These are phyloP conservation scores for Mungos mungo DNA, from an alignment of 2,113 vertebrate genomes.

Conservation along the genomic window DNA sequence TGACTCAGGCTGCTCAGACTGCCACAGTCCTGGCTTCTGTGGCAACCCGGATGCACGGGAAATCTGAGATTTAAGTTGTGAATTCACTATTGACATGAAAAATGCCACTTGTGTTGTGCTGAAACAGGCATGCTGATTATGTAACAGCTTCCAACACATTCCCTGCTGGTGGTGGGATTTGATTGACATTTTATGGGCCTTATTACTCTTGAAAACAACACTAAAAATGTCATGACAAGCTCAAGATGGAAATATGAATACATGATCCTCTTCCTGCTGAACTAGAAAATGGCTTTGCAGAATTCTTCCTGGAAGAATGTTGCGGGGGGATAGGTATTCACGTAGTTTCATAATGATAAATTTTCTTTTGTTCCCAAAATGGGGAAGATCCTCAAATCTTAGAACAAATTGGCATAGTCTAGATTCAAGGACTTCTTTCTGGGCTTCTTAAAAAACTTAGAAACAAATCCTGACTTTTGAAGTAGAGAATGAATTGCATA, in stretches of 20 bases:
- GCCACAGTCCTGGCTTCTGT: neutral
- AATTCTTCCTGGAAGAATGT: slow-evolving; percentile 61
- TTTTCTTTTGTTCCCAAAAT: slow-evolving; percentile 5
- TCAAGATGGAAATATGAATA: slow-evolving; percentile 65
- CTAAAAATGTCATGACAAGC: slow-evolving; percentile 68
- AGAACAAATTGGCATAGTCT: neutral
- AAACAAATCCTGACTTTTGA: slow-evolving; percentile 26
- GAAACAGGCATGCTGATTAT: slow-evolving; percentile 72
- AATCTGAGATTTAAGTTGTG: slow-evolving; percentile 60
- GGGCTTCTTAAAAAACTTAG: neutral
- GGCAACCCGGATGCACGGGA: slow-evolving; percentile 2
- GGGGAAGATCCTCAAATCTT: neutral
- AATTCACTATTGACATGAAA: slow-evolving; percentile 69
- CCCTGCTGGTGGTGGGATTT: slow-evolving; percentile 64
- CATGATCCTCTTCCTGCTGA: slow-evolving; percentile 49
- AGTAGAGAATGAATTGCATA: neutral
- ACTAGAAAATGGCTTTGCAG: slow-evolving; percentile 47
- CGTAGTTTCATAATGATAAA: neutral
- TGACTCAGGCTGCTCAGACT: slow-evolving; percentile 20
- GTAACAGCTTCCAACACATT: slow-evolving; percentile 75
- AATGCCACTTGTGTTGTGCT: slow-evolving; percentile 65
- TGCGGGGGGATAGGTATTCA: neutral
- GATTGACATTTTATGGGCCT: slow-evolving; percentile 76
- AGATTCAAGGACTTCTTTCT: neutral
- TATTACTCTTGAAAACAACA: slow-evolving; percentile 74